Conservation (phyloP, 1,140 invertebrate genomes). For the Oryctes rhinoceros region DNA sequence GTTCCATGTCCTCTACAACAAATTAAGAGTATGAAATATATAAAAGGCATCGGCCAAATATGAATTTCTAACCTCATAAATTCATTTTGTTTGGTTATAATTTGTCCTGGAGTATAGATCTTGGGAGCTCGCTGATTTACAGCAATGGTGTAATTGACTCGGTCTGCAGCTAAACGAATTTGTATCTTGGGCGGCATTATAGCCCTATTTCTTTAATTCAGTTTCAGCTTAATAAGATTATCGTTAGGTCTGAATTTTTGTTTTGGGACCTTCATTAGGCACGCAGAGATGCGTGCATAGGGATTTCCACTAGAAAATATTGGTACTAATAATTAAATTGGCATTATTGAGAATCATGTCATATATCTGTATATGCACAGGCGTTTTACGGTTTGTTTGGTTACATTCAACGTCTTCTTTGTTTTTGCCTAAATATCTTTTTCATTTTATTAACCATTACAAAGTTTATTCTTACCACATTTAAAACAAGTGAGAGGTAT, state of each 20-base stretch:
- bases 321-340: too few relatives aligned
- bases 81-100: constrained; percentile 81
- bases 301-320: too few relatives aligned
- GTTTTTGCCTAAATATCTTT: too few relatives aligned
- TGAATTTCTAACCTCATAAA: constrained; percentile 78
- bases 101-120: constrained; percentile 87
- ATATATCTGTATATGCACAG: too few relatives aligned
- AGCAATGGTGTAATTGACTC: constrained; percentile 65
- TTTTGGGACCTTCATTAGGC: too few relatives aligned
- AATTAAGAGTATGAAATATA: not conserved
- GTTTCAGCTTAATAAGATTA: not conserved
- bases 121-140: constrained; percentile 66
- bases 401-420: too few relatives aligned
- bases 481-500: too few relatives aligned
- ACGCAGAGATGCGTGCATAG: too few relatives aligned
- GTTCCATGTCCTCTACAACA: constrained; percentile 89
- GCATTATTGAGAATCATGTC: too few relatives aligned
- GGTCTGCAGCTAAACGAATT: constrained; percentile 62
- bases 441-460: too few relatives aligned
- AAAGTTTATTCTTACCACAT: too few relatives aligned
- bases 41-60: constrained; percentile 27
- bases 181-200: constrained; percentile 57
- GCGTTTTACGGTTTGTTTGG: too few relatives aligned
- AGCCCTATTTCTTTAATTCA: not conserved
- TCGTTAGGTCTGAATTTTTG: not conserved